A percentile compares a stretch with the other conserved stretches of the same genome.
Evolutionary conservation across 2,797 vertebrate genomes (phyloP).

Genomic region (Alca torda): DNA sequence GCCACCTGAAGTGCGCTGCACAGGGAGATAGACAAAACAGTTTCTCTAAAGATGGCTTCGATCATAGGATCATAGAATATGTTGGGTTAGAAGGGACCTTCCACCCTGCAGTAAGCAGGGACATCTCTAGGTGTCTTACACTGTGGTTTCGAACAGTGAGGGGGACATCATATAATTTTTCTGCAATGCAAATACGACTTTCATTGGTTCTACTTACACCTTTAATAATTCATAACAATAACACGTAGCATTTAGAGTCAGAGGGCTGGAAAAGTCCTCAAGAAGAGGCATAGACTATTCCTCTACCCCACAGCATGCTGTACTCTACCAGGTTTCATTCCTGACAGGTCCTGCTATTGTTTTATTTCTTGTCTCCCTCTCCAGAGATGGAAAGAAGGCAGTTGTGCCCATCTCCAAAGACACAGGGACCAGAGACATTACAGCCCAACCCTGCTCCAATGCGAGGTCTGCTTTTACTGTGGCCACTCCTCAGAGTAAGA

Average conservation of each 20-base stretch:
- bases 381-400: background rate
- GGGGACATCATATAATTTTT: background rate
- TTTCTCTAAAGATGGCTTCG: background rate
- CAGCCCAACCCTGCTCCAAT: background rate
- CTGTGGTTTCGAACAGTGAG: background rate
- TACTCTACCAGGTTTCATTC: rapidly evolving
- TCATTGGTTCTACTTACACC: background rate
- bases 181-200: background rate
- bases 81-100: too few species aligned
- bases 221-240: background rate
- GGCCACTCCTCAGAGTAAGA: background rate
- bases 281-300: background rate
- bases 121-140: background rate
- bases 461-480: background rate
- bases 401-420: background rate
- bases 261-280: background rate
- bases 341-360: background rate
- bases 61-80: too few species aligned
- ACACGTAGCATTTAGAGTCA: background rate
- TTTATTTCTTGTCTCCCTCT: background rate
- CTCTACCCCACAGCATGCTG: background rate
- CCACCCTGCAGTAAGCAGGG: too few species aligned
- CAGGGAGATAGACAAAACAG: background rate
- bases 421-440: background rate
- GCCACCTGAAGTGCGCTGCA: background rate